Percentiles rank a stretch among this genome's conserved stretches.
Evolutionary conservation across 2,888 invertebrate species (phyloP).

Genomic region (Lasiommata megera): DNA sequence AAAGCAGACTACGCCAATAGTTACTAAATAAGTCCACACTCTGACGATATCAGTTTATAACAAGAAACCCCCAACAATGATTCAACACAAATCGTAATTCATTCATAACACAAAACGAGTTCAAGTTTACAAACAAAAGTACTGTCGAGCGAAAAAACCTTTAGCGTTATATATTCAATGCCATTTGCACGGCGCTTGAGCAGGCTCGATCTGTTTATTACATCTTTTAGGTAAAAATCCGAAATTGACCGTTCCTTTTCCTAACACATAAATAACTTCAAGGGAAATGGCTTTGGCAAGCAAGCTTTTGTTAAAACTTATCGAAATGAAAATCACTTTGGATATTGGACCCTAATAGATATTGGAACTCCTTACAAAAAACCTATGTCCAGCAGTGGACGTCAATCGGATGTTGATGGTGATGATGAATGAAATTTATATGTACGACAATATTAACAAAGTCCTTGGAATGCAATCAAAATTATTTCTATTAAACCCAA

Average conservation of each 20-base stretch:
- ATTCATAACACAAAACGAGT: conserved; percentile 63
- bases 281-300: no score
- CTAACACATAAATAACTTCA: no score
- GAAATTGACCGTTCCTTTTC: no score
- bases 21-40: conserved; percentile 3
- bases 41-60: conserved; percentile 5
- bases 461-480: background rate
- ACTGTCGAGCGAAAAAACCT: conserved; percentile 49
- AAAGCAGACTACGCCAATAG: no score
- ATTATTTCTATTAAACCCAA: background rate
- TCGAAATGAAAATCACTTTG: no score
- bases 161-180: conserved; percentile 29
- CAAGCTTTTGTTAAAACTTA: no score
- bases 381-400: no score
- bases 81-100: conserved; percentile 37
- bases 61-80: conserved; percentile 5
- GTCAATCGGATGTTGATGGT: no score
- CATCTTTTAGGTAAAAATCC: no score
- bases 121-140: conserved; percentile 68
- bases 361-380: no score
- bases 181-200: background rate
- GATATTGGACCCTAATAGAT: no score
- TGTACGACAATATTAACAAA: background rate
- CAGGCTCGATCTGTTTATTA: background rate
- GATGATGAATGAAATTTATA: no score